phyloP scores from a whole-genome alignment of 2,888 invertebrate genomes.

The Amaurobius ferox region DNA sequence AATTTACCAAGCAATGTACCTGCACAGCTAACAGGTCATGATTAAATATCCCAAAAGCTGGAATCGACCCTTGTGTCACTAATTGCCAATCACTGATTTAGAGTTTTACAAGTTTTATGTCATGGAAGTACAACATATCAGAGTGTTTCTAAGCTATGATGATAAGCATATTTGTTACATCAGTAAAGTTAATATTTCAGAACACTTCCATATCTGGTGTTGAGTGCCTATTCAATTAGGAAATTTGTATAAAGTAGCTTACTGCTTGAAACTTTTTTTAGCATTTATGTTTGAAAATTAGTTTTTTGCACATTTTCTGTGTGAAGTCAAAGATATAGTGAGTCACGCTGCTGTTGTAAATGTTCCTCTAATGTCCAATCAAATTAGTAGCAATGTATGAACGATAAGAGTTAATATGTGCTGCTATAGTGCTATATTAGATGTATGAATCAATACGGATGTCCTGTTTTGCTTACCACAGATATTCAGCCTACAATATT shows the following conservation, averaged over 20 bases:
- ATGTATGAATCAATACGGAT: not conserved
- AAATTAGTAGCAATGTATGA: not conserved
- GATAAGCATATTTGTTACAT: not conserved
- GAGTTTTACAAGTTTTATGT: no score
- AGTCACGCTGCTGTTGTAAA: not conserved
- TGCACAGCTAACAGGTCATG: no score
- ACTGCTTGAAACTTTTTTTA: not conserved
- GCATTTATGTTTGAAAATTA: not conserved
- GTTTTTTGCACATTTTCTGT: not conserved
- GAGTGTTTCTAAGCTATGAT: no score
- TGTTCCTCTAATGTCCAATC: not conserved
- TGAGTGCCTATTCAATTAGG: constrained; percentile 15
- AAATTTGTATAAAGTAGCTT: not conserved
- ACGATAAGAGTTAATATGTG: no score
- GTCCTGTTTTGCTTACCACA: not conserved
- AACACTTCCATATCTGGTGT: constrained; percentile 16
- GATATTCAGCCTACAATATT: no score
- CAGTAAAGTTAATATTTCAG: not conserved
- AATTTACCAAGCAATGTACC: no score
- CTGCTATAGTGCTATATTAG: not conserved
- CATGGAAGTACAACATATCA: no score
- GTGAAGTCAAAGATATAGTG: not conserved
- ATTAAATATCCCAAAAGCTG: no score
- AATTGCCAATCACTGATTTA: no score
- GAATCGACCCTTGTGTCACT: no score